A percentile compares a stretch with the other conserved stretches of the same genome.
These are phyloP conservation scores for Sapayoa aenigma DNA, from an alignment of 2,113 vertebrate species.

Conservation along the genomic window DNA sequence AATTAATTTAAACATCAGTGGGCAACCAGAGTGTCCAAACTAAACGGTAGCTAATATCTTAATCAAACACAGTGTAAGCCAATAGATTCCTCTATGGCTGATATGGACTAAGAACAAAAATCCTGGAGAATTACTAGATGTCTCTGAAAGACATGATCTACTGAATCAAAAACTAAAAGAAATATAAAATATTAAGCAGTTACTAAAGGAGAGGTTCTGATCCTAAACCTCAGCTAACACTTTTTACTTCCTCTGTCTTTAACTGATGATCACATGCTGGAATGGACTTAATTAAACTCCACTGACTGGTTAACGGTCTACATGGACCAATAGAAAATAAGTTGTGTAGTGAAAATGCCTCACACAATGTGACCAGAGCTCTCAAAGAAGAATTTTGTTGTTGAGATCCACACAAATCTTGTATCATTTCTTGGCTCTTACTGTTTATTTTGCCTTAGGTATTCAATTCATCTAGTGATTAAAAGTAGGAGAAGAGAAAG, in stretches of 20 bases:
- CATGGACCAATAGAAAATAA: not conserved
- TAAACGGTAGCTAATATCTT: not conserved
- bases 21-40: not conserved
- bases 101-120: not conserved
- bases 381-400: not conserved
- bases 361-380: accelerated
- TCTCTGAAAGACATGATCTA: not conserved
- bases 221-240: not conserved
- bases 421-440: not conserved
- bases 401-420: not conserved
- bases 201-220: not conserved
- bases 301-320: not conserved
- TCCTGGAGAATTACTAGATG: not conserved
- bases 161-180: not conserved
- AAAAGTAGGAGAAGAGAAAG: not conserved
- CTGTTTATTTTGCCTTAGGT: not conserved
- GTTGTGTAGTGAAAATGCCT: not conserved
- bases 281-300: not conserved
- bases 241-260: not conserved
- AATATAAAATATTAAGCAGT: not conserved
- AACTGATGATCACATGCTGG: not conserved
- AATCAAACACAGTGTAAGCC: not conserved
- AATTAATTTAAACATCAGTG: not conserved
- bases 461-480: not conserved
- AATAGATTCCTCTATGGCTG: not conserved